Evolutionary conservation across 1,140 invertebrate genomes (phyloP), one percentile per base, ranked within the genome.

Genomic region (Psilanteris sp.): DNA sequence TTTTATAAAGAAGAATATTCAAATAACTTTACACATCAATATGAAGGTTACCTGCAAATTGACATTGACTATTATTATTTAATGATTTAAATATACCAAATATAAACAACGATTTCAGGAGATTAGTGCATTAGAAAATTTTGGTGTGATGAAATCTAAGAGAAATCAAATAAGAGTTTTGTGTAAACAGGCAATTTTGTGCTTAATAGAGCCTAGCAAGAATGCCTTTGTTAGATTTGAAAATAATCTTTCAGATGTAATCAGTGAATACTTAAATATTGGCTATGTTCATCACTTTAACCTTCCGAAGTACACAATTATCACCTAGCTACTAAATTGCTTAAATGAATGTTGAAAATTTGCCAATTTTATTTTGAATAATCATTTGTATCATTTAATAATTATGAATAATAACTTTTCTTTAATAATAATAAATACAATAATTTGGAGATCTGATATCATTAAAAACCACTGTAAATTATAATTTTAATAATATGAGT

Each of bases 181-280:
- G 4, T 83, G 79, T n/a, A 73, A 62, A 14, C 79, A 81, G 11
- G 79, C 79, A 10, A 83, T 83, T 14, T 18, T 81, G 4, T 77
- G 75, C 36, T 39, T 82, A 9, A 82, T 83, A 5, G 80, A 83
- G 8, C 80, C 81, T 7, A 83, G 79, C 20, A 37, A 83, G 37
- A 79, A 79, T 13, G 78, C 66, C 27, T 72, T 71, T 70, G 79
- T 83, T 24, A 39, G 39, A 10, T 66, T 70, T 2, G 79, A 81
- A 71, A 67, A 72, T 31, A 36, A 81, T 61, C 61, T 83, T 1
- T 13, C 43, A 0, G 31, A 16, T 9, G 34, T 78, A 2, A 76
- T 79, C 13, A 16, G 73, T 4, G 31, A 57, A 4, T 76, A 81
- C 41, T 36, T 77, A 11, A 10, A 7, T 0, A 29, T 55, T 18